Conservation (phyloP, 2,888 invertebrate genomes). For the Pimpla rufipes region DNA sequence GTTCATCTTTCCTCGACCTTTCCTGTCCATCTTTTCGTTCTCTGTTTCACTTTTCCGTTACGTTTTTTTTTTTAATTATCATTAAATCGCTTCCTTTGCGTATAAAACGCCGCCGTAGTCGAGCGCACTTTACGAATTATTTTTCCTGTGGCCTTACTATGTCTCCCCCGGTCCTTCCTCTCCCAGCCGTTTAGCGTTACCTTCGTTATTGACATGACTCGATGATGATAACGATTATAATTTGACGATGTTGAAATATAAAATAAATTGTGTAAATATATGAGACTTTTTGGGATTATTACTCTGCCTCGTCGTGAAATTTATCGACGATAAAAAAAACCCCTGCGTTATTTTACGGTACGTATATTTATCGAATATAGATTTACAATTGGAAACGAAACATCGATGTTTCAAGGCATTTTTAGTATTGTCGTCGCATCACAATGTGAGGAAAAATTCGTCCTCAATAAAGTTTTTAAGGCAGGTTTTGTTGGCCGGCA, state of each 20-base stretch:
- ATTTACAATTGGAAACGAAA: neutral
- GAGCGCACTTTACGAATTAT: slow-evolving; percentile 37
- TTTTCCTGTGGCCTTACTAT: slow-evolving; percentile 39
- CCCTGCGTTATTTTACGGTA: neutral
- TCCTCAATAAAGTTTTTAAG: neutral
- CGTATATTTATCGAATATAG: neutral
- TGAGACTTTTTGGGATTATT: slow-evolving; percentile 20
- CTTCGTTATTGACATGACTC: slow-evolving; percentile 81
- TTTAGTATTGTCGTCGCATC: neutral
- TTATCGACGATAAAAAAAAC: neutral
- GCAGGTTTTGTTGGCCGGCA: neutral
- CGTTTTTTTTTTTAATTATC: neutral
- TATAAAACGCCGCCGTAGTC: slow-evolving; percentile 21
- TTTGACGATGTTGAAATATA: slow-evolving; percentile 84
- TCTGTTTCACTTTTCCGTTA: slow-evolving; percentile 60
- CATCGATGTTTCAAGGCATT: neutral
- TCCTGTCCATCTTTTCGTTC: slow-evolving; percentile 50
- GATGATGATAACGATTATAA: slow-evolving; percentile 80
- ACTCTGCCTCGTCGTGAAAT: neutral
- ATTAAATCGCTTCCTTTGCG: slow-evolving; percentile 11
- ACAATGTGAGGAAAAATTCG: neutral
- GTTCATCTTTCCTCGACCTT: slow-evolving; percentile 50
- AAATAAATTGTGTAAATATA: slow-evolving; percentile 85
- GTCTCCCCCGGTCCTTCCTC: slow-evolving; percentile 42
- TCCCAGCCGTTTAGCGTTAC: slow-evolving; percentile 75